A percentile compares a stretch with the other conserved stretches of the same genome.
Conservation (phyloP, 2,888 invertebrate genomes). For the Sphecodes monilicornis region DNA sequence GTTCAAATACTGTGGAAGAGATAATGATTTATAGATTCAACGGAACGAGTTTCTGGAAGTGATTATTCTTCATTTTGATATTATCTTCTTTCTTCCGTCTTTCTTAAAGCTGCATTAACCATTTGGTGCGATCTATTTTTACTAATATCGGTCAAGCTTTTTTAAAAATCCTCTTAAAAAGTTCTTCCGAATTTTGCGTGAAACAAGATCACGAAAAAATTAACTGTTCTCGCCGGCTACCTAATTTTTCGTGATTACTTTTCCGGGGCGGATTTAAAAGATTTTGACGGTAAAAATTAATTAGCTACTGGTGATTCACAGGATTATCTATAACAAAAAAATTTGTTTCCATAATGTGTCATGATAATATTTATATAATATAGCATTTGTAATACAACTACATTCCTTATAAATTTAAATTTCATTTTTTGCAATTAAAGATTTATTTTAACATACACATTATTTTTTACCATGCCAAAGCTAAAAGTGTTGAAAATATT, state of each 20-base stretch:
- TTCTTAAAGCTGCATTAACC: background rate
- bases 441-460: background rate
- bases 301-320: background rate
- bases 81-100: background rate
- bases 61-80: background rate
- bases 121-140: background rate
- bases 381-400: background rate
- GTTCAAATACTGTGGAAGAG: background rate
- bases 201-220: background rate
- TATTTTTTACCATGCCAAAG: background rate
- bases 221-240: background rate
- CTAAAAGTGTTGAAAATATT: background rate
- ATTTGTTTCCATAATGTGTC: background rate
- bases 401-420: background rate
- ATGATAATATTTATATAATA: background rate
- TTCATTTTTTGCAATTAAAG: background rate
- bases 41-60: background rate
- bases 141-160: background rate
- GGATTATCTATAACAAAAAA: background rate
- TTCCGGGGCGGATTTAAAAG: background rate
- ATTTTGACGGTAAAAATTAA: background rate
- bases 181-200: background rate
- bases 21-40: slow-evolving; percentile 1
- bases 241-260: background rate
- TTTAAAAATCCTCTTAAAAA: background rate